Evolutionary conservation across 2,888 invertebrate species (phyloP).

Genomic region (Alloplasta piceator): DNA sequence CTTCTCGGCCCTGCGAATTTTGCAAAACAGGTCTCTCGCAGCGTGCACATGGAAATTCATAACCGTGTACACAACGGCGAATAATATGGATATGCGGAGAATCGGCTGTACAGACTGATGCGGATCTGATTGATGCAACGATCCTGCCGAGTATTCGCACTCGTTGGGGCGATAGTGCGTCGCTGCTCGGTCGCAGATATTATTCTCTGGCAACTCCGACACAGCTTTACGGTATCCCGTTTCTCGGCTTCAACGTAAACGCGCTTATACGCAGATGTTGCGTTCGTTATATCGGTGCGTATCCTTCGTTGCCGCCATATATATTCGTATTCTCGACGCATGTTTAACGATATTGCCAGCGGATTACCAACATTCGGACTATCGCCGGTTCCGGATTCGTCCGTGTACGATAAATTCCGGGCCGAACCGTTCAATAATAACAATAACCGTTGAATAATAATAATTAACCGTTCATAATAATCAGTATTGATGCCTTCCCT

Average conservation of each 20-base stretch:
- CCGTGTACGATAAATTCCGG: not conserved
- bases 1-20: too few species aligned
- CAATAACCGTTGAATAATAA: too few species aligned
- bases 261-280: not conserved
- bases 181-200: too few species aligned
- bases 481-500: too few species aligned
- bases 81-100: conserved; percentile 31
- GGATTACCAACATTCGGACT: conserved; percentile 48
- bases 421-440: too few species aligned
- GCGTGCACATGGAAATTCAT: conserved; percentile 37
- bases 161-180: not conserved
- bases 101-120: conserved; percentile 39
- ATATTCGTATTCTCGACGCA: conserved; percentile 36
- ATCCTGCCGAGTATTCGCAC: not conserved
- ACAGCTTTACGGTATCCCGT: not conserved
- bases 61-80: conserved; percentile 13
- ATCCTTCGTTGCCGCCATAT: not conserved
- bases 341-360: conserved; percentile 56
- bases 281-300: not conserved
- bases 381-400: conserved; percentile 9
- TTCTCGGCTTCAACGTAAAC: conserved; percentile 1
- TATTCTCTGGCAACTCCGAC: not conserved
- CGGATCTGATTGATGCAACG: conserved; percentile 29
- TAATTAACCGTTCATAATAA: too few species aligned
- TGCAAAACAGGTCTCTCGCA: not conserved